phyloP scores from a whole-genome alignment of 2,797 vertebrate species.

The Hephaestus fuliginosus region DNA sequence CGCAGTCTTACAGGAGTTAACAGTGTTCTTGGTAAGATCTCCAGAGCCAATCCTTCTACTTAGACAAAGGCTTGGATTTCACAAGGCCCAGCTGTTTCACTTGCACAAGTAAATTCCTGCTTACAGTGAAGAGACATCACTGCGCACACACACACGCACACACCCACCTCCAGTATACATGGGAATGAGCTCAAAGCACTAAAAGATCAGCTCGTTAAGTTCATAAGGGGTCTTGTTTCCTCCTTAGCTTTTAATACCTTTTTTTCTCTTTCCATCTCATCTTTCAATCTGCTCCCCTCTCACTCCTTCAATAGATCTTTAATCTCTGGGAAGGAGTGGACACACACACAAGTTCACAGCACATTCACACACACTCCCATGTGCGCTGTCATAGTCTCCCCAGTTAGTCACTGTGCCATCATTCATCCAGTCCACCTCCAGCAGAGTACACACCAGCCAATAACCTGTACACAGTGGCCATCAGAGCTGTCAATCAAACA shows the following conservation, averaged over 20 bases:
- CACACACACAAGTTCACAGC: constrained; percentile 25
- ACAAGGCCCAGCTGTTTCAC: constrained; percentile 67
- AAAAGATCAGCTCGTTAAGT: constrained; percentile 30
- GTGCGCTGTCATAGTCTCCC: constrained; percentile 20
- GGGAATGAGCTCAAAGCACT: constrained; percentile 34
- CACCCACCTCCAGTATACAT: constrained; percentile 15
- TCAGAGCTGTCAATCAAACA: constrained; percentile 67
- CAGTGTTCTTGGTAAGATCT: constrained; percentile 55
- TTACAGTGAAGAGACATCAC: constrained; percentile 37
- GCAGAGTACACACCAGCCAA: constrained; percentile 60
- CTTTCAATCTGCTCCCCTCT: constrained; percentile 36
- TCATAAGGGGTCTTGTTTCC: constrained; percentile 44
- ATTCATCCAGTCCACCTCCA: constrained; percentile 42
- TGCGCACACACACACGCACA: constrained; percentile 11
- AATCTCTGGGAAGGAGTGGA: constrained; percentile 40
- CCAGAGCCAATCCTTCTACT: constrained; percentile 51
- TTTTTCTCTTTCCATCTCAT: constrained; percentile 24
- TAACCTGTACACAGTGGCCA: constrained; percentile 56
- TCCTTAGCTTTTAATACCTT: constrained; percentile 24
- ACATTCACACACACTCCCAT: constrained; percentile 41
- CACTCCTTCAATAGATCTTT: constrained; percentile 22
- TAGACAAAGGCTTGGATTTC: constrained; percentile 65
- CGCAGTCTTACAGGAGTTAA: constrained; percentile 47
- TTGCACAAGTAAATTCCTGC: constrained; percentile 63
- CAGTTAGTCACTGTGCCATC: constrained; percentile 53